Evolutionary conservation across 1,140 invertebrate species (phyloP).

Genomic region (Heliconius himera): DNA sequence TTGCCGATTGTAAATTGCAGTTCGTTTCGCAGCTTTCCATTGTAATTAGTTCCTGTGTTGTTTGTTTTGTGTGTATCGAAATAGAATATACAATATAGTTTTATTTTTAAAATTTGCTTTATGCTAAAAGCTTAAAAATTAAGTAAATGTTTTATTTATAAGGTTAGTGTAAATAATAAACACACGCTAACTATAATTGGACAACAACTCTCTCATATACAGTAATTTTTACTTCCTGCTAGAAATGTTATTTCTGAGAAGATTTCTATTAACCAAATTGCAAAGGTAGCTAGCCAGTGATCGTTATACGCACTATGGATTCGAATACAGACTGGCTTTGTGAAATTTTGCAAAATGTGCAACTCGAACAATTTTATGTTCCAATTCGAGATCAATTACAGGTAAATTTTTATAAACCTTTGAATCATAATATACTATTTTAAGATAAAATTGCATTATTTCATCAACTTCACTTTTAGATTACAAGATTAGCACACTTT

Average conservation of each 20-base stretch:
- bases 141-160: neutral
- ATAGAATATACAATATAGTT: conserved; percentile 15
- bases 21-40: conserved; percentile 26
- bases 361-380: conserved; percentile 95
- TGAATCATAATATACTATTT: neutral
- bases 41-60: conserved; percentile 26
- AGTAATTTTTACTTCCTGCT: conserved; percentile 61
- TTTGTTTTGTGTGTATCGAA: conserved; percentile 26
- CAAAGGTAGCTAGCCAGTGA: conserved; percentile 26
- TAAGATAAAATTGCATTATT: neutral
- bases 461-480: conserved; percentile 72
- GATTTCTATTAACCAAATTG: conserved; percentile 45
- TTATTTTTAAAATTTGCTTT: neutral
- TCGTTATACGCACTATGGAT: conserved; percentile 67
- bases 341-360: conserved; percentile 93
- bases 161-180: neutral
- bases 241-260: conserved; percentile 60
- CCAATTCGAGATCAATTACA: conserved; percentile 96
- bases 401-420: conserved; percentile 58
- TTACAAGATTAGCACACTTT: conserved; percentile 95
- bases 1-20: conserved; percentile 6
- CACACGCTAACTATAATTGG: neutral
- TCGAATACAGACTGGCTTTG: conserved; percentile 90
- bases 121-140: neutral
- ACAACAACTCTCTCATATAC: conserved; percentile 15